phyloP scores from a whole-genome alignment of 2,888 invertebrate species.

The Metalampra italica region DNA sequence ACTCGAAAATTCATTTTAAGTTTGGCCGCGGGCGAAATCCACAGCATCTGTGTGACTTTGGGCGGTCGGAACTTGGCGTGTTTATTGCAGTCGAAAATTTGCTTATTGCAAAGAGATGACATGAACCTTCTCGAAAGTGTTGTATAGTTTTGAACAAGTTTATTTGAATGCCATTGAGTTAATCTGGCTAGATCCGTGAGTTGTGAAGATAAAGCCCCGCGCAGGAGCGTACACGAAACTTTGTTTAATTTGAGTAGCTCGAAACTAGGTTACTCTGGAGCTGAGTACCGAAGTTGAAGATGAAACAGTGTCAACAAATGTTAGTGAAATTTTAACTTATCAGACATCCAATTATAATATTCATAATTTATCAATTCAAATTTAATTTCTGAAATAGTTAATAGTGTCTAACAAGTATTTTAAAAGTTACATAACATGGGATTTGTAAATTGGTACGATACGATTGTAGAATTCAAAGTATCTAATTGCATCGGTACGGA shows the following conservation, averaged over 20 bases:
- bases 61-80: background rate
- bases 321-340: background rate
- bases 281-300: slow-evolving; percentile 17
- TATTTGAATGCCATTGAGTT: background rate
- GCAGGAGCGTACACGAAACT: slow-evolving; percentile 34
- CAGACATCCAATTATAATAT: background rate
- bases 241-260: slow-evolving; percentile 43
- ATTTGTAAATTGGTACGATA: no score
- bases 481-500: no score
- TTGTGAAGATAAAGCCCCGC: slow-evolving; percentile 28
- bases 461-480: no score
- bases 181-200: background rate
- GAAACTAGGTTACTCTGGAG: slow-evolving; percentile 28
- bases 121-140: background rate
- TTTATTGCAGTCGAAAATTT: background rate
- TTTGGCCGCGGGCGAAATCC: no score
- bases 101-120: background rate
- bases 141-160: background rate
- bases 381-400: no score
- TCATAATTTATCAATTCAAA: no score
- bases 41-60: no score
- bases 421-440: no score
- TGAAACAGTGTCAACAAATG: background rate
- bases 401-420: no score
- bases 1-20: no score